Evolutionary conservation across 2,797 vertebrate genomes (phyloP).

Genomic region (Pseudopleuronectes americanus): DNA sequence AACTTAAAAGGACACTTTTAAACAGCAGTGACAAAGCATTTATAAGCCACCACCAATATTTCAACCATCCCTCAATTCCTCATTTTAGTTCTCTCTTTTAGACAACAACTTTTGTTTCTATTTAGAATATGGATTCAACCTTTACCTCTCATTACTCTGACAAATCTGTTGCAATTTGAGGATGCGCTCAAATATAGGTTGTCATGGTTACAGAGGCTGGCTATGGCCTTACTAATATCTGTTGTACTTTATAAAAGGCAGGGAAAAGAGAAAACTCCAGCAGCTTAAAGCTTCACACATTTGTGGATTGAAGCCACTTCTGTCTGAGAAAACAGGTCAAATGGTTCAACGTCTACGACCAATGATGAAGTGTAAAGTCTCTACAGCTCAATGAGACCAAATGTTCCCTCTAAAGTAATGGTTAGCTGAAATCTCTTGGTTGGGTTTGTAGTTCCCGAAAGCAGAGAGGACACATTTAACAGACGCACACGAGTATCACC

Average conservation of each 20-base stretch:
- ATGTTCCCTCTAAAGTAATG: too few species aligned
- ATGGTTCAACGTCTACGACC: too few species aligned
- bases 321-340: background rate
- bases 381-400: too few species aligned
- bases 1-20: conserved; percentile 6
- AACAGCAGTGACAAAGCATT: background rate
- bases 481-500: too few species aligned
- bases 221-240: conserved; percentile 43
- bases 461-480: too few species aligned
- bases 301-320: background rate
- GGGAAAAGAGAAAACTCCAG: conserved; percentile 23
- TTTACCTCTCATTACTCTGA: conserved; percentile 3
- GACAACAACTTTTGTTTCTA: conserved; percentile 28
- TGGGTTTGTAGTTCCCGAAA: too few species aligned
- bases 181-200: conserved; percentile 49
- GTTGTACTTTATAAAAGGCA: conserved; percentile 12
- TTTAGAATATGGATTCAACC: conserved; percentile 23
- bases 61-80: conserved; percentile 15
- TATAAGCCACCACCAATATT: conserved; percentile 7
- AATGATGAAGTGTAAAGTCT: too few species aligned
- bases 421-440: too few species aligned
- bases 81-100: conserved; percentile 15
- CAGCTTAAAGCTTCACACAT: background rate
- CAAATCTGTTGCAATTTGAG: conserved; percentile 15
- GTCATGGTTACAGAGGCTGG: conserved; percentile 56